These are phyloP conservation scores for Taenaris catops DNA, from an alignment of 2,888 invertebrate genomes.

Conservation along the genomic window DNA sequence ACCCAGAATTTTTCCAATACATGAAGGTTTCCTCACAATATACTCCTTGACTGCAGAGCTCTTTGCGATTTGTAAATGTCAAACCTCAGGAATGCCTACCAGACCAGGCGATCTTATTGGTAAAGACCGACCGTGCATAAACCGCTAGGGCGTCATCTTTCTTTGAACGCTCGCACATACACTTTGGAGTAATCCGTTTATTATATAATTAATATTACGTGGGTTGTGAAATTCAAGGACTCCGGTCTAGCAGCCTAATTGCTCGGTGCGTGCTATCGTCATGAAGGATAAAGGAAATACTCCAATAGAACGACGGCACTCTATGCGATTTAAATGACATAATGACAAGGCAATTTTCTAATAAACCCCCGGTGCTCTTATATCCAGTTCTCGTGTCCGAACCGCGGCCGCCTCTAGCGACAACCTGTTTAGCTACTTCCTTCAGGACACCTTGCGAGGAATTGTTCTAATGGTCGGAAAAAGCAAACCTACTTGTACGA, in stretches of 20 bases:
- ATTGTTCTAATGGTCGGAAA: slow-evolving; percentile 28
- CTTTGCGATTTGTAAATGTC: too few species aligned
- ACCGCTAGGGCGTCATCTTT: too few species aligned
- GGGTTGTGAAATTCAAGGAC: slow-evolving; percentile 39
- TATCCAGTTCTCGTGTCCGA: slow-evolving; percentile 59
- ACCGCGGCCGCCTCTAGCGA: slow-evolving; percentile 56
- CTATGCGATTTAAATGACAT: slow-evolving; percentile 81
- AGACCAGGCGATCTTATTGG: too few species aligned
- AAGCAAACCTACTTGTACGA: too few species aligned
- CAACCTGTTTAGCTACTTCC: slow-evolving; percentile 72
- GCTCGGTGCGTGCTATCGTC: slow-evolving; percentile 67
- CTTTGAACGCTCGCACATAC: too few species aligned
- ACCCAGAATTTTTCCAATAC: too few species aligned
- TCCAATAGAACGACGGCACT: slow-evolving; percentile 76
- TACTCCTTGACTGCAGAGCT: too few species aligned
- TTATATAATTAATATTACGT: too few species aligned
- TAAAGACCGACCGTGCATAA: too few species aligned
- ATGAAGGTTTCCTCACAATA: too few species aligned
- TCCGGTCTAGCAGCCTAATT: slow-evolving; percentile 64
- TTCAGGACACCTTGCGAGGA: slow-evolving; percentile 56
- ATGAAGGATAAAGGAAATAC: slow-evolving; percentile 79
- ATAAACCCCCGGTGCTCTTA: slow-evolving; percentile 77
- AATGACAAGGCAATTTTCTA: slow-evolving; percentile 79
- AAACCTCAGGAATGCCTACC: too few species aligned
- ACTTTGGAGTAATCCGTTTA: too few species aligned